phyloP scores from a whole-genome alignment of 2,888 invertebrate genomes.

The Amiota minor region DNA sequence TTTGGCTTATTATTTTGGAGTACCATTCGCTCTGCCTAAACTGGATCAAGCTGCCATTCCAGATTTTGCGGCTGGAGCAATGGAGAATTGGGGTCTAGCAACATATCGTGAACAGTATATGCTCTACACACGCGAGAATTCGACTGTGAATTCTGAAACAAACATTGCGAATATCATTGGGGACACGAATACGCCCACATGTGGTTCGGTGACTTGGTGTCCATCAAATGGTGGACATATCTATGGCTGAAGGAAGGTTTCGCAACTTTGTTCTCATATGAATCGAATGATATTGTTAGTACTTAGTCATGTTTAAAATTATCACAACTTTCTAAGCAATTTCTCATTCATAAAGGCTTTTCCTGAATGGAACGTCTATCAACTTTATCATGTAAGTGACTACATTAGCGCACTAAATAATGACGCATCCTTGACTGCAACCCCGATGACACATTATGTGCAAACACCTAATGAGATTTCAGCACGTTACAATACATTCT shows the following conservation, averaged over 20 bases:
- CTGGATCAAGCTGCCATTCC: slow-evolving; percentile 91
- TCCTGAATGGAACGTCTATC: slow-evolving; percentile 80
- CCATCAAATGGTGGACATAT: slow-evolving; percentile 81
- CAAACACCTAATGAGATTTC: slow-evolving; percentile 88
- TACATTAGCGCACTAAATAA: slow-evolving; percentile 72
- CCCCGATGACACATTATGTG: slow-evolving; percentile 84
- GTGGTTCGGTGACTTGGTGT: slow-evolving; percentile 87
- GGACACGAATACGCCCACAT: slow-evolving; percentile 80
- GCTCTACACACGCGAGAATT: slow-evolving; percentile 60
- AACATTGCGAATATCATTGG: slow-evolving; percentile 75
- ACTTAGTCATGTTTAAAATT: neutral
- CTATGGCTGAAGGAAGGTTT: slow-evolving; percentile 85
- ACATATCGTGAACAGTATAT: slow-evolving; percentile 75
- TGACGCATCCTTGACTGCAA: slow-evolving; percentile 44
- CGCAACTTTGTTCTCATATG: slow-evolving; percentile 68
- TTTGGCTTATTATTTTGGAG: slow-evolving; percentile 82
- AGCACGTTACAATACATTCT: slow-evolving; percentile 87
- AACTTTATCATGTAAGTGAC: slow-evolving; percentile 81
- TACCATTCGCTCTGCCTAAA: slow-evolving; percentile 84
- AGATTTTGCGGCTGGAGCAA: slow-evolving; percentile 89
- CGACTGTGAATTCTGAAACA: slow-evolving; percentile 61
- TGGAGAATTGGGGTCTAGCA: slow-evolving; percentile 96
- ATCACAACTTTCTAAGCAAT: neutral
- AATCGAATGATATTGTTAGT: slow-evolving; percentile 56
- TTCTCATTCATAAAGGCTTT: slow-evolving; percentile 71